phyloP scores from a whole-genome alignment of 2,888 invertebrate species.

The Euplexia lucipara region DNA sequence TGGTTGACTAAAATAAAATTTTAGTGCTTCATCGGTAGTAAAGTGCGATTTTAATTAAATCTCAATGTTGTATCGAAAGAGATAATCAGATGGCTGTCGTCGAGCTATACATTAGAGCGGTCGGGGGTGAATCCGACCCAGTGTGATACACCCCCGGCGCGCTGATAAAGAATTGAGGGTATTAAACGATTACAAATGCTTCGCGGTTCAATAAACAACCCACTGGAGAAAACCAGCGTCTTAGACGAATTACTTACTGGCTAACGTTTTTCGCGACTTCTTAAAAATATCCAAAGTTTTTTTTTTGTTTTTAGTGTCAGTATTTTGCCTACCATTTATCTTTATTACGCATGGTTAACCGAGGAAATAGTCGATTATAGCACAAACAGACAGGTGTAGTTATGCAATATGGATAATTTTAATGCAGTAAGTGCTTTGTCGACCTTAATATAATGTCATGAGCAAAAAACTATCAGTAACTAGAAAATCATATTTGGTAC shows the following conservation, averaged over 20 bases:
- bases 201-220: constrained; percentile 90
- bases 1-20: constrained; percentile 65
- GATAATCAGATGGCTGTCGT: constrained; percentile 86
- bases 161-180: constrained; percentile 91
- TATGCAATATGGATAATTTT: constrained; percentile 30
- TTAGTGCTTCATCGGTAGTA: constrained; percentile 51
- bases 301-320: constrained; percentile 7
- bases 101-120: constrained; percentile 83
- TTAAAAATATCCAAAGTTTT: constrained; percentile 20
- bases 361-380: constrained; percentile 33
- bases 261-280: constrained; percentile 58
- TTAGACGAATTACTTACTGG: constrained; percentile 84
- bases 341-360: constrained; percentile 16
- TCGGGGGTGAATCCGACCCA: constrained; percentile 78
- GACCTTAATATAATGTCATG: constrained; percentile 1
- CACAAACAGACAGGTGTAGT: constrained; percentile 28
- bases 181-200: constrained; percentile 91
- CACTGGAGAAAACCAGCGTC: constrained; percentile 80
- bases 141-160: constrained; percentile 75
- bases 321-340: constrained; percentile 27
- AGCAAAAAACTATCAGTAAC: constrained; percentile 6
- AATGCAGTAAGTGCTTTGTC: constrained; percentile 1
- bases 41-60: constrained; percentile 68
- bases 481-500: neutral
- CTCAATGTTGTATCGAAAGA: constrained; percentile 70